These are phyloP conservation scores for Brienomyrus brachyistius DNA, from an alignment of 2,113 vertebrate species.

Conservation along the genomic window DNA sequence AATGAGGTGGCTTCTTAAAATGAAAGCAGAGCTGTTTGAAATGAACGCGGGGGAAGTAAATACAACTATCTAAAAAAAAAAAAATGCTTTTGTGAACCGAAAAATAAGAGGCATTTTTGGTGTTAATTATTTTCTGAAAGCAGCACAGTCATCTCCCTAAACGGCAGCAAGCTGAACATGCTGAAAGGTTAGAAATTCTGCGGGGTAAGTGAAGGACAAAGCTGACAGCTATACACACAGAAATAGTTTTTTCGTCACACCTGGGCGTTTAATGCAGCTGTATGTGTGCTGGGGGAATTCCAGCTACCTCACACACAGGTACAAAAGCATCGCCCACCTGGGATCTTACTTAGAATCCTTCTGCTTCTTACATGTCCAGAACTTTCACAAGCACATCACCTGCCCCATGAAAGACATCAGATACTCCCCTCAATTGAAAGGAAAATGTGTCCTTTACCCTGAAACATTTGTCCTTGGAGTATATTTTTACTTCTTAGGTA, in stretches of 20 bases:
- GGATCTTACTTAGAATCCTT: not conserved
- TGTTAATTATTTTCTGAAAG: not conserved
- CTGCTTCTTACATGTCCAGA: not conserved
- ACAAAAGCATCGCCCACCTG: not conserved
- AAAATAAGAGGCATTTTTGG: not conserved
- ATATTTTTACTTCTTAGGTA: not conserved
- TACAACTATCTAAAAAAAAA: not conserved
- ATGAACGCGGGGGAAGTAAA: not conserved
- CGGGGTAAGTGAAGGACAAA: not conserved
- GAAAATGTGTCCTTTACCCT: not conserved
- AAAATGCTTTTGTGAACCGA: not conserved
- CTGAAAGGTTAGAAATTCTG: not conserved
- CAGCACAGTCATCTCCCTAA: not conserved
- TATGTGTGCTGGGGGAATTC: not conserved
- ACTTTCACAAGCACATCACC: not conserved
- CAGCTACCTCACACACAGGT: not conserved
- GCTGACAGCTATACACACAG: not conserved
- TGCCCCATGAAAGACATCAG: not conserved
- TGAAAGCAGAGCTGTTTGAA: not conserved
- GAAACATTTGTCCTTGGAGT: not conserved
- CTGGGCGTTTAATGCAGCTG: not conserved
- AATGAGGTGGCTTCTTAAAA: constrained; percentile 22
- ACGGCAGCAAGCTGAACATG: not conserved
- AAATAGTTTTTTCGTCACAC: not conserved
- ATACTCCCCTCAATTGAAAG: not conserved